Percentiles rank a stretch among this genome's conserved stretches.
These are phyloP conservation scores for Mobula birostris DNA, from an alignment of 2,113 vertebrate species.

Conservation along the genomic window DNA sequence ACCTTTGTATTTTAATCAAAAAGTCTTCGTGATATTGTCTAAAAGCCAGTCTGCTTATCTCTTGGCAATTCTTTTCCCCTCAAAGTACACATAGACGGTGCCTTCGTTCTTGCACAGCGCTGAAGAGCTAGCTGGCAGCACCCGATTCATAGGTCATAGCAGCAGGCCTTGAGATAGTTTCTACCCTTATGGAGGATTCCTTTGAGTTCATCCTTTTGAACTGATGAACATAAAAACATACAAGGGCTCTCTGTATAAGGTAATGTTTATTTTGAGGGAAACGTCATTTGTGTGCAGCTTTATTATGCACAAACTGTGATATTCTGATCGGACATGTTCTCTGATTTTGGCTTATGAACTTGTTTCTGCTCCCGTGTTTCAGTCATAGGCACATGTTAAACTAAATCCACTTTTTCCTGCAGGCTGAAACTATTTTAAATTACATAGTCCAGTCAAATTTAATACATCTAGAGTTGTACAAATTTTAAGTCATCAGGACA, in stretches of 20 bases:
- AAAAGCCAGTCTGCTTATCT: slow-evolving; percentile 66
- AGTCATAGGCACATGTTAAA: slow-evolving; percentile 14
- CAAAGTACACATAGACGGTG: slow-evolving; percentile 78
- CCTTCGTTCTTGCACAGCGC: slow-evolving; percentile 99
- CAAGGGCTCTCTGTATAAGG: slow-evolving; percentile 98
- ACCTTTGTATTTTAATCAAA: slow-evolving; percentile 20
- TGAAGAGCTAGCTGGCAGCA: slow-evolving; percentile 92
- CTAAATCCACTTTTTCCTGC: slow-evolving; percentile 9
- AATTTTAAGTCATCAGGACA: neutral
- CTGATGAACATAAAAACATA: slow-evolving; percentile 93
- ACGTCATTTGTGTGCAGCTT: neutral
- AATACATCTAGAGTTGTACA: neutral
- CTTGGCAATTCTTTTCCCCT: slow-evolving; percentile 50
- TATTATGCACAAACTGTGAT: neutral
- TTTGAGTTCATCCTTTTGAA: slow-evolving; percentile 91
- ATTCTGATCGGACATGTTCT: neutral
- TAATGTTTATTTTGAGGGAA: slow-evolving; percentile 58
- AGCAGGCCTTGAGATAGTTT: slow-evolving; percentile 98
- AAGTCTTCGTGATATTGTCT: slow-evolving; percentile 35
- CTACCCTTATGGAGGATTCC: slow-evolving; percentile 93
- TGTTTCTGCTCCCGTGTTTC: slow-evolving; percentile 21
- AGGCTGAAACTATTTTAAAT: neutral
- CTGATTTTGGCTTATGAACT: neutral
- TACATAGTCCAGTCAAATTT: neutral
- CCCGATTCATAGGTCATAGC: slow-evolving; percentile 90